These are phyloP conservation scores for Ageneiosus marmoratus DNA, from an alignment of 2,113 vertebrate species.

Conservation along the genomic window DNA sequence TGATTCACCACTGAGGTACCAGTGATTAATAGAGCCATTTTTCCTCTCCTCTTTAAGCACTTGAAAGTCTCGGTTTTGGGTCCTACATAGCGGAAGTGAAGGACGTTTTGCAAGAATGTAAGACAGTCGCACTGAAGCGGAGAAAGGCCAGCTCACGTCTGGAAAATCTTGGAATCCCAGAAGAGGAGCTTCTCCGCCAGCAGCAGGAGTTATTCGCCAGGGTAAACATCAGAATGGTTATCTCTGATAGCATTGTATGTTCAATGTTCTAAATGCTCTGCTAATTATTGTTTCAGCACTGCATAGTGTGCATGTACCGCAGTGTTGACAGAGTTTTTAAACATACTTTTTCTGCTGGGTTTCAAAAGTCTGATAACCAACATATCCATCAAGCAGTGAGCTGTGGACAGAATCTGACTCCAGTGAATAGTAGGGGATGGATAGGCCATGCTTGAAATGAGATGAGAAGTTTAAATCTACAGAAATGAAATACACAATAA, in stretches of 20 bases:
- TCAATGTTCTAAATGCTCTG: neutral
- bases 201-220: conserved; percentile 98
- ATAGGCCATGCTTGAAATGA: neutral
- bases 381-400: neutral
- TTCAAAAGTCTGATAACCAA: neutral
- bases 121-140: conserved; percentile 96
- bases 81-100: conserved; percentile 98
- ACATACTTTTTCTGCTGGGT: neutral
- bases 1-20: neutral
- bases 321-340: neutral
- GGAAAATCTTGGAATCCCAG: conserved; percentile 97
- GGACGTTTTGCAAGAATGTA: conserved; percentile 98
- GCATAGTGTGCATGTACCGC: neutral
- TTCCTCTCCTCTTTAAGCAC: conserved; percentile 70
- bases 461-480: neutral
- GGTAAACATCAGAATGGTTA: conserved; percentile 69
- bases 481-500: neutral
- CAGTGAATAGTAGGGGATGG: neutral
- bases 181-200: conserved; percentile 95
- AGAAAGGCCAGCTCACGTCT: conserved; percentile 96
- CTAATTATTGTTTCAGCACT: neutral
- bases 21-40: neutral
- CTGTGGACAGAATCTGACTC: neutral
- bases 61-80: conserved; percentile 96
- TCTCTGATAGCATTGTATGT: neutral